Percentiles rank a stretch among this genome's conserved stretches.
Evolutionary conservation across 2,888 invertebrate species (phyloP).

Genomic region (Andrena flavipes): DNA sequence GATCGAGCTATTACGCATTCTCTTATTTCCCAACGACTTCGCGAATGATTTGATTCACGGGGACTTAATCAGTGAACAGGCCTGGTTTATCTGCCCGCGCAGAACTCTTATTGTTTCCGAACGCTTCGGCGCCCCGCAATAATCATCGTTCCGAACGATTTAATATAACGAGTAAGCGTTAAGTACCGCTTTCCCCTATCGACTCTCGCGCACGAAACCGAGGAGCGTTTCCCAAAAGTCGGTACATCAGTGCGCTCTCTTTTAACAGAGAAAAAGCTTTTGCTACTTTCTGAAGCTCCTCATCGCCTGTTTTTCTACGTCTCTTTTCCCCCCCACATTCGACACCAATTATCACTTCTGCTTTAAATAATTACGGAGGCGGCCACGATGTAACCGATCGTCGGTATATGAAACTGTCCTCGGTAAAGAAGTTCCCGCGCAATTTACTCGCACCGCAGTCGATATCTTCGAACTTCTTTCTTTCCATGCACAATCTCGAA

Average conservation of each 20-base stretch:
- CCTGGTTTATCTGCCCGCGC: constrained; percentile 40
- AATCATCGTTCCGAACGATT: constrained; percentile 37
- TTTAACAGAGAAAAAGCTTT: not conserved
- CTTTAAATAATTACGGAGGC: too few species aligned
- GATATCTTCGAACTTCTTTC: not conserved
- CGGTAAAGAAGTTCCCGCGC: not conserved
- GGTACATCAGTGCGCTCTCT: not conserved
- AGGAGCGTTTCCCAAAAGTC: not conserved
- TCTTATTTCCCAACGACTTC: too few species aligned
- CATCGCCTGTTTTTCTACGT: too few species aligned
- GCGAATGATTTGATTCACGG: too few species aligned
- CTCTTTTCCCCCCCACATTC: too few species aligned
- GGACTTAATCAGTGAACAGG: constrained; percentile 9
- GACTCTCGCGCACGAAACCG: not conserved
- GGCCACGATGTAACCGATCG: constrained; percentile 7
- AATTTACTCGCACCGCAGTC: not conserved
- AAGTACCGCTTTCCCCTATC: constrained; percentile 14
- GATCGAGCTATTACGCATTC: too few species aligned
- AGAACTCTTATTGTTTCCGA: constrained; percentile 62
- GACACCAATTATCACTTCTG: too few species aligned
- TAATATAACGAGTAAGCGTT: constrained; percentile 28
- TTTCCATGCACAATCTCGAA: not conserved
- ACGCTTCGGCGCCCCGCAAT: constrained; percentile 49
- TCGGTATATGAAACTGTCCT: not conserved
- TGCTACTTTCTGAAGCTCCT: not conserved